Evolutionary conservation across 2,888 invertebrate genomes (phyloP).

Genomic region (Blastobasis lacticolella): DNA sequence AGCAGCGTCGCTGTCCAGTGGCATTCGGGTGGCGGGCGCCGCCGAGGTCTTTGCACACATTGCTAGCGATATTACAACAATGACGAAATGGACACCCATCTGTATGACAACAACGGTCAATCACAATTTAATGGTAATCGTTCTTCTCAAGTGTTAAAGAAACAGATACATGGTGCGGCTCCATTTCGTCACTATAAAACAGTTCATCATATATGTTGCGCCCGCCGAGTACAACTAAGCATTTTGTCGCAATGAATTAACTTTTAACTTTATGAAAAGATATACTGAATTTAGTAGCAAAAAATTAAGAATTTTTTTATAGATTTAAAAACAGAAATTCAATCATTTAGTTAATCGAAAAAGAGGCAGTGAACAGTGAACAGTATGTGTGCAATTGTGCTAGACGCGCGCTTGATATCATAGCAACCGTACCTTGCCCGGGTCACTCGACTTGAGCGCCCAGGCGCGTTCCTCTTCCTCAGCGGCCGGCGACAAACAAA

Average conservation of each 20-base stretch:
- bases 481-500: conserved; percentile 53
- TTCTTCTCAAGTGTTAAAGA: too few relatives aligned
- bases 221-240: conserved; percentile 60
- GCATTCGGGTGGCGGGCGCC: conserved; percentile 62
- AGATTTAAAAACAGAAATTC: neutral
- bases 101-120: too few relatives aligned
- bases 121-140: too few relatives aligned
- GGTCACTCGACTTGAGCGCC: conserved; percentile 85
- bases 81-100: conserved; percentile 39
- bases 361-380: neutral
- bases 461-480: conserved; percentile 78
- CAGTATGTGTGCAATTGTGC: conserved; percentile 37
- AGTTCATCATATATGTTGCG: conserved; percentile 35
- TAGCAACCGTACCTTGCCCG: conserved; percentile 85
- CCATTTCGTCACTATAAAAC: conserved; percentile 53
- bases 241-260: conserved; percentile 4
- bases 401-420: conserved; percentile 48
- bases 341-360: neutral
- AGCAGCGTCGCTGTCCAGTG: conserved; percentile 30
- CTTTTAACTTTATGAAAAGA: neutral
- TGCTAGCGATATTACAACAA: conserved; percentile 59
- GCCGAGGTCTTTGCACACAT: conserved; percentile 66
- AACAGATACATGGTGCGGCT: conserved; percentile 11
- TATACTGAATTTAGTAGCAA: neutral
- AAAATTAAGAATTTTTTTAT: too few relatives aligned